Base-by-base conservation (phyloP, 2,113 vertebrate genomes). In the Typhlomys cinereus region DNA sequence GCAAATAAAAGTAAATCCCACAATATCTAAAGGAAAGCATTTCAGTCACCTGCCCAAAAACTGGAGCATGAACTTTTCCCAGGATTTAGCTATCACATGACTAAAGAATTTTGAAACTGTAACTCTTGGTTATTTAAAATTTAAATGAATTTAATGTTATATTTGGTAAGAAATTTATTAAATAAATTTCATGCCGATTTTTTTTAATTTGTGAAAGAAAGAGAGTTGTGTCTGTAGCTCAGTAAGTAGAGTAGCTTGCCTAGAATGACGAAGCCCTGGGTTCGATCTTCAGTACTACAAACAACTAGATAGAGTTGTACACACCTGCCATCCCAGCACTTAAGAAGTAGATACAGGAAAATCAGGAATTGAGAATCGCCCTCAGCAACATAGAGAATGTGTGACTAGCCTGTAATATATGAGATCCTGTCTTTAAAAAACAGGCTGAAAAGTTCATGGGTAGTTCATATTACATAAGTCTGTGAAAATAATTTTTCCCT, bases 11-110 rank as follows among this genome's bases (percentile, higher is more conserved):
- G 1, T n/a, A n/a, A n/a, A 15, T 29, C 48, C 39, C 39, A 3
- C 61, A 57, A 70, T 54, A 8, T 91, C 89, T 73, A 27, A 78
- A n/a, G 79, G 10, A 81, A 94, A 85, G 78, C 90, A 78, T 74
- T 67, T 93, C 31, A 93, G 73, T 91, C 73, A 64, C 7, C 31
- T 54, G 67, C 70, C 41, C 50, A 76, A 87, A 79, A 80, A 76
- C n/a, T 73, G 12, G 44, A 85, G 61, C 15, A 52, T 39, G 46
- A 7, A 76, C 57, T 71, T 92, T n/a, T 41, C 36, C 74, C 23
- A 34, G n/a, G 57, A 79, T 88, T 14, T 71, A 83, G 2, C 61
- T 90, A 64, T 71, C 79, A 27, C 7, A 34, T 89, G 87, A 88
- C 23, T 71, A 52, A 9, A 83, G 41, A 78, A 73, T 89, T 69